Evolutionary conservation across 2,797 vertebrate genomes (phyloP).

Genomic region (Labeo calbasu): DNA sequence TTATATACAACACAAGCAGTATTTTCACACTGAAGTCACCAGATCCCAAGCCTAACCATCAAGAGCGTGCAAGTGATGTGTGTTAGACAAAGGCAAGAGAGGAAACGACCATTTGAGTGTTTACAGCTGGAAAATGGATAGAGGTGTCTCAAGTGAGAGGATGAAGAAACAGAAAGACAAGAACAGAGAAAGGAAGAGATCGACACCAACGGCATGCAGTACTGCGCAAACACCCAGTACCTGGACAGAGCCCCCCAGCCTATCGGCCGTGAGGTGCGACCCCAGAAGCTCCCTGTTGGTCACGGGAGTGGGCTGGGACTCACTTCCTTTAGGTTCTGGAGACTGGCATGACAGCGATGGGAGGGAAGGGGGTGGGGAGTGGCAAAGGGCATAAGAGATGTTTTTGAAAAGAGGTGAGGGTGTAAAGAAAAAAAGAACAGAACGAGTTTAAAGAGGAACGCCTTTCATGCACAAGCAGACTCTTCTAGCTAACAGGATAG

Average conservation of each 20-base stretch:
- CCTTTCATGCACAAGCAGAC: slow-evolving; percentile 57
- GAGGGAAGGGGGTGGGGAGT: slow-evolving; percentile 29
- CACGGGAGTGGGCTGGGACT: slow-evolving; percentile 84
- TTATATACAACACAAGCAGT: background rate
- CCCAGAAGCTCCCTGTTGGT: slow-evolving; percentile 86
- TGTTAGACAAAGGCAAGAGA: slow-evolving; percentile 14
- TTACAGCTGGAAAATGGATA: slow-evolving; percentile 35
- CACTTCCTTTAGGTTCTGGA: slow-evolving; percentile 86
- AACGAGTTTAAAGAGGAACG: slow-evolving; percentile 56
- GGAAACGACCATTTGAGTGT: background rate
- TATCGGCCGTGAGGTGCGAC: slow-evolving; percentile 86
- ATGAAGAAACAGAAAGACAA: slow-evolving; percentile 54
- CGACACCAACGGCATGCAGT: slow-evolving; percentile 54
- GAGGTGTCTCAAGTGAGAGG: slow-evolving; percentile 27
- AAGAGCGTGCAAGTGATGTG: slow-evolving; percentile 23
- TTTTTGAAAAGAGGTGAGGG: slow-evolving; percentile 37
- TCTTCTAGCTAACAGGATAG: slow-evolving; percentile 42
- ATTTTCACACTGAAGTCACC: slow-evolving; percentile 20
- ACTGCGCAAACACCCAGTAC: slow-evolving; percentile 76
- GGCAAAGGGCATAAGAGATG: slow-evolving; percentile 12
- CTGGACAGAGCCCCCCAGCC: slow-evolving; percentile 89
- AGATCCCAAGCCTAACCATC: slow-evolving; percentile 20
- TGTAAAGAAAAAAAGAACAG: slow-evolving; percentile 54
- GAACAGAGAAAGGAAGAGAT: slow-evolving; percentile 56
- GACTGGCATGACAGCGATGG: slow-evolving; percentile 66